A percentile compares a stretch with the other conserved stretches of the same genome.
phyloP scores from a whole-genome alignment of 1,140 invertebrate species.

The Akabosia matsudoensis region DNA sequence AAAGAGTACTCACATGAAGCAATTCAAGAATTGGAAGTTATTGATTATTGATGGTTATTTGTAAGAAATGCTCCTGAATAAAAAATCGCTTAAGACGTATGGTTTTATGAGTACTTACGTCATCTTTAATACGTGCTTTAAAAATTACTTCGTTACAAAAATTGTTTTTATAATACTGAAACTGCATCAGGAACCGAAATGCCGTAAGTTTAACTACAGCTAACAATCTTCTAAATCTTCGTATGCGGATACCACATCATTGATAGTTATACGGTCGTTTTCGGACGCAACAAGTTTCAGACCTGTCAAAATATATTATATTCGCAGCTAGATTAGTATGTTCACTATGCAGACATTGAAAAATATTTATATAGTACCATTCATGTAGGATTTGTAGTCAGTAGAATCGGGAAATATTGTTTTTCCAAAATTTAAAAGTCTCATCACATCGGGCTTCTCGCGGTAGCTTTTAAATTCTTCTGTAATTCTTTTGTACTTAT shows the following conservation, averaged over 20 bases:
- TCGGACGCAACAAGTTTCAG: not conserved
- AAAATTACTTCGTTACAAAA: too few species aligned
- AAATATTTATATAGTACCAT: not conserved
- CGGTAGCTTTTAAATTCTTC: conserved; percentile 1
- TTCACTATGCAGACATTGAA: not conserved
- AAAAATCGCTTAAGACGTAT: too few species aligned
- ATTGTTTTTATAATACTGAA: too few species aligned
- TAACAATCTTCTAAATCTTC: not conserved
- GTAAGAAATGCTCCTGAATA: too few species aligned
- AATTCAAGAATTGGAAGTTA: too few species aligned
- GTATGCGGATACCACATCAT: not conserved
- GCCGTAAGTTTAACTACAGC: too few species aligned
- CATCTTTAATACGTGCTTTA: too few species aligned
- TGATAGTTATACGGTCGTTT: not conserved
- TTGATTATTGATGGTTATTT: too few species aligned
- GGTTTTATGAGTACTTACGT: too few species aligned
- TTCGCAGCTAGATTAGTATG: too few species aligned
- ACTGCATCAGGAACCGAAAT: too few species aligned
- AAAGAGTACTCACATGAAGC: too few species aligned
- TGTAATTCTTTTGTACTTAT: not conserved
- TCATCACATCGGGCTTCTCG: not conserved
- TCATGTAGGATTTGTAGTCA: not conserved
- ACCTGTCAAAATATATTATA: not conserved
- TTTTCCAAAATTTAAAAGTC: not conserved
- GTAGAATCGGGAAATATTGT: not conserved